Base-by-base conservation (phyloP, 2,888 invertebrate species). In the Andrena fulva region DNA sequence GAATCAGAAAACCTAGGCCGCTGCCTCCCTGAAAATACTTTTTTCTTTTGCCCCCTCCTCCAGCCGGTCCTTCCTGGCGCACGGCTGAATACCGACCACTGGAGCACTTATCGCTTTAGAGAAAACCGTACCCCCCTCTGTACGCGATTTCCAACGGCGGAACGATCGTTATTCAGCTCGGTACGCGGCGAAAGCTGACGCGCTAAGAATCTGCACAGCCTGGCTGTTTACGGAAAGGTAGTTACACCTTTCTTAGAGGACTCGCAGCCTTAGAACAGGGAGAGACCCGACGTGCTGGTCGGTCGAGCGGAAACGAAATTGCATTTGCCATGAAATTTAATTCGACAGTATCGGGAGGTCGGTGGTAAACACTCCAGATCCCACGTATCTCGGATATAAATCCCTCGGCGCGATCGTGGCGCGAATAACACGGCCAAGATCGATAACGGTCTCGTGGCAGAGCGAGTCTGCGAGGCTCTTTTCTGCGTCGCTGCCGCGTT, bases 1-100 rank as follows among this genome's bases (percentile, higher is more conserved):
- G 66, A 83, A 82, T 85, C 74, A 52, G 77, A 78, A 80, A 80
- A 80, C 54, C 62, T 42, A 33, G 42, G 35, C 54, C 68, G 50
- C 16, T 27, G 29, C 31, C 29, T 59, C 50, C 7, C 27, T 35
- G 16, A 0, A 29, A 60, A 62, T 29, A 50, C 29, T 69, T 52
- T 31, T 52, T 35, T 20, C 16, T 12, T 60, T 4, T 8, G 4
- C 20, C 29, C 60, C 12, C 16, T 29, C 2, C 60, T 6, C 20
- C 10, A 8, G 27, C 16, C 56, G 68, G 4, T n/a, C 2, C 48
- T n/a, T 29, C 16, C 6, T 31, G 16, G 52, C 50, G 20, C 42
- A 12, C 24, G 56, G 29, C 8, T 27, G 66, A 48, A 48, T 63
- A 31, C 60, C 74, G 60, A 62, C 10, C 35, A 33, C 24, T 33